Evolutionary conservation across 2,113 vertebrate species (phyloP).

Genomic region (Aegypius monachus): DNA sequence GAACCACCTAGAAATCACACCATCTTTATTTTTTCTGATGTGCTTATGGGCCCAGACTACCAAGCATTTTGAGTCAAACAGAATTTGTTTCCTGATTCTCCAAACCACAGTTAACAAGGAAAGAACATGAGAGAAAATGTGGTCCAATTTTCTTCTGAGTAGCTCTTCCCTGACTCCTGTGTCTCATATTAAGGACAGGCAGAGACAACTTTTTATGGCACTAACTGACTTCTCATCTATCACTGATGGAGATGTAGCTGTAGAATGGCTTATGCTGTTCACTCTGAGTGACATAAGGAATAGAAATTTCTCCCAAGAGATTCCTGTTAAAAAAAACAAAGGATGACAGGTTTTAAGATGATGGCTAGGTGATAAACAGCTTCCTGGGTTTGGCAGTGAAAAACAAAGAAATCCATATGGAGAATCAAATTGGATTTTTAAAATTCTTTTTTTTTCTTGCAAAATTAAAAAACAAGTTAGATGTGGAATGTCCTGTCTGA

Average conservation of each 20-base stretch:
- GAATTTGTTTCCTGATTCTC: not conserved
- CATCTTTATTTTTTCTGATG: not conserved
- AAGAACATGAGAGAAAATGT: not conserved
- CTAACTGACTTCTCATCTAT: not conserved
- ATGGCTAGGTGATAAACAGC: not conserved
- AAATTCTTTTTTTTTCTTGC: not conserved
- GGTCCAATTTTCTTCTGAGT: not conserved
- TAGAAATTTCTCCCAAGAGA: not conserved
- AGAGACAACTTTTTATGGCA: not conserved
- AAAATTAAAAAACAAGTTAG: not conserved
- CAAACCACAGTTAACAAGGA: not conserved
- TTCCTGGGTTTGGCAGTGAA: not conserved
- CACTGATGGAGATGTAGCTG: not conserved
- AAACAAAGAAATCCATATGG: not conserved
- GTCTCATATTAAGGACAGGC: not conserved
- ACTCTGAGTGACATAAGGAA: not conserved
- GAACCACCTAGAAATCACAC: not conserved
- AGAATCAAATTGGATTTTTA: not conserved
- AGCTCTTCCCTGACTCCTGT: not conserved
- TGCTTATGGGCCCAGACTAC: not conserved
- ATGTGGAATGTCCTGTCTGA: not conserved
- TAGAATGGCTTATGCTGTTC: not conserved
- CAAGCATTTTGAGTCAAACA: not conserved
- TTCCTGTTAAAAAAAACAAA: not conserved
- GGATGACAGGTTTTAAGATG: not conserved